These are phyloP conservation scores for Cerceris ruficornis DNA, from an alignment of 2,888 invertebrate species.

Conservation along the genomic window DNA sequence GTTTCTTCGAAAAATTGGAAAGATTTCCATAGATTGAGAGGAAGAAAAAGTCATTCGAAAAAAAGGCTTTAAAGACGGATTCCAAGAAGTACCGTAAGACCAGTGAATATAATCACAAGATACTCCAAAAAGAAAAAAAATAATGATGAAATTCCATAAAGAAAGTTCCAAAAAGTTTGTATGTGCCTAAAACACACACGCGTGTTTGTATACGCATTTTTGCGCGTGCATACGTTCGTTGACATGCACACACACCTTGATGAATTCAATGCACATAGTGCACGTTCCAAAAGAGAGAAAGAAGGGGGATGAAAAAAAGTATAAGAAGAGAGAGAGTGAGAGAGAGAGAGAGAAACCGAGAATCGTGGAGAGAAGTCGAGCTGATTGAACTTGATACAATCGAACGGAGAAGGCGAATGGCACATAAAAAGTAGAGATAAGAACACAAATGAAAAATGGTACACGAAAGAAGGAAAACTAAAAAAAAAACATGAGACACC, in stretches of 20 bases:
- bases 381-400: too few species aligned
- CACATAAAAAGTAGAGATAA: background rate
- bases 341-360: background rate
- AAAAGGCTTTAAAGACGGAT: too few species aligned
- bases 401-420: too few species aligned
- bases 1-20: too few species aligned
- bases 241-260: background rate
- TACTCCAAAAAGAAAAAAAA: too few species aligned
- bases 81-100: too few species aligned
- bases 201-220: background rate
- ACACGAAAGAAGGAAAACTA: background rate
- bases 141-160: background rate
- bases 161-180: background rate
- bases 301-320: background rate
- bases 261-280: too few species aligned
- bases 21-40: too few species aligned
- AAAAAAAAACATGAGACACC: background rate
- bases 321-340: background rate
- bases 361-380: background rate
- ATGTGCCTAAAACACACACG: background rate
- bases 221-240: background rate
- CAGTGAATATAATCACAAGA: too few species aligned
- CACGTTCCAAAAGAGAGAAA: background rate
- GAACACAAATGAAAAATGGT: background rate
- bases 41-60: too few species aligned